phyloP scores from a whole-genome alignment of 2,888 invertebrate species.

The Hyles lineata region DNA sequence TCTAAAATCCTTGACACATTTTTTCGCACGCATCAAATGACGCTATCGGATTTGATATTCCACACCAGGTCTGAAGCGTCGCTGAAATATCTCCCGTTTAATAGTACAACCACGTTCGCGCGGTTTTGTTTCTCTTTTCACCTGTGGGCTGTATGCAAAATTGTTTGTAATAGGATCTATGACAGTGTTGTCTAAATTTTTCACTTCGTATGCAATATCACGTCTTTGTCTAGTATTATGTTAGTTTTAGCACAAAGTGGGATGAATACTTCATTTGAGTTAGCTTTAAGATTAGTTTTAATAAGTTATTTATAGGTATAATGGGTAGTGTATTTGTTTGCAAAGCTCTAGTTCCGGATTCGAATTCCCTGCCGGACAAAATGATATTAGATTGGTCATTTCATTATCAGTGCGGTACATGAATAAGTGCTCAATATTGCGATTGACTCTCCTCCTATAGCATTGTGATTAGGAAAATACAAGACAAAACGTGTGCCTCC shows the following conservation, averaged over 20 bases:
- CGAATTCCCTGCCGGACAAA: too few relatives aligned
- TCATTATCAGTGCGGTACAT: too few relatives aligned
- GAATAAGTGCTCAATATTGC: too few relatives aligned
- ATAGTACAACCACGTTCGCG: background rate
- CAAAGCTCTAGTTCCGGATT: too few relatives aligned
- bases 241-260: background rate
- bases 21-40: background rate
- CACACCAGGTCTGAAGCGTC: background rate
- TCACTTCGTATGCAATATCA: background rate
- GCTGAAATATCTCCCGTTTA: background rate
- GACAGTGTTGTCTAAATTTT: background rate
- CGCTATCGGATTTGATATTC: background rate
- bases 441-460: too few relatives aligned
- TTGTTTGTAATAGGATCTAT: background rate
- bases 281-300: too few relatives aligned
- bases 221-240: background rate
- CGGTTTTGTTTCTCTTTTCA: background rate
- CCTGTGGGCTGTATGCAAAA: constrained; percentile 1
- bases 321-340: too few relatives aligned
- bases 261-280: background rate
- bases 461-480: too few relatives aligned
- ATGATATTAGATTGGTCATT: too few relatives aligned
- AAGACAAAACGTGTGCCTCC: too few relatives aligned
- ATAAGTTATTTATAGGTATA: too few relatives aligned
- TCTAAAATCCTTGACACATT: background rate